Evolutionary conservation across 1,140 invertebrate species (phyloP).

Genomic region (Sinella curviseta): DNA sequence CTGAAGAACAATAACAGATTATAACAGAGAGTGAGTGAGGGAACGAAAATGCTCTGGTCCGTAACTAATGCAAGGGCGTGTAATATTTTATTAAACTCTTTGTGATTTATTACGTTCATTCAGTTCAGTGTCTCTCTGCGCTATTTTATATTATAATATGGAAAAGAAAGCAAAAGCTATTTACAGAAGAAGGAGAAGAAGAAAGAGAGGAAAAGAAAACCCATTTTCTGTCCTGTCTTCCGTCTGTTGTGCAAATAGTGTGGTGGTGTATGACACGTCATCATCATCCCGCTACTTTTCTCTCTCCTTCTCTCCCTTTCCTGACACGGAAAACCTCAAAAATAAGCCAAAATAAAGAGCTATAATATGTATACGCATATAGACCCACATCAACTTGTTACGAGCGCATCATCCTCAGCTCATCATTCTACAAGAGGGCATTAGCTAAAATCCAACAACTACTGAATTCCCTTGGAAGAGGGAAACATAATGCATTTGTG

Average conservation of each 20-base stretch:
- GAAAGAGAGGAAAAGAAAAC: no score
- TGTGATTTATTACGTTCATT: slow-evolving; percentile 42
- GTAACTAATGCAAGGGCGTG: slow-evolving; percentile 44
- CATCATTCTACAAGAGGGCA: no score
- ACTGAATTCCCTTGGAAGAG: no score
- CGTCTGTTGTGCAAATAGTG: not conserved
- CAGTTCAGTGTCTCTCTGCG: not conserved
- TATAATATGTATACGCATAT: not conserved
- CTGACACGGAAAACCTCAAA: not conserved
- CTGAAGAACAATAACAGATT: not conserved
- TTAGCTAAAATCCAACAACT: no score
- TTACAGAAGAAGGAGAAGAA: not conserved
- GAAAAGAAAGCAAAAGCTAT: no score
- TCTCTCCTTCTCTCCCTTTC: not conserved
- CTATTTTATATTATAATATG: no score
- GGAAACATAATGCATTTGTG: not conserved
- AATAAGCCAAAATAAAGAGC: no score
- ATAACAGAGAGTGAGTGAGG: not conserved
- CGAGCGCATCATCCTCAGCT: no score
- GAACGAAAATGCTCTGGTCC: slow-evolving; percentile 35
- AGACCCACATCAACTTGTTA: no score
- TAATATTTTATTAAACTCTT: slow-evolving; percentile 47
- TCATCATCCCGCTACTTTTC: not conserved
- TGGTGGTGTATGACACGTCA: not conserved
- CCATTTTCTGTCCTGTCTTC: not conserved